These are phyloP conservation scores for Lasioglossum oenotherae DNA, from an alignment of 2,888 invertebrate species.

Conservation along the genomic window DNA sequence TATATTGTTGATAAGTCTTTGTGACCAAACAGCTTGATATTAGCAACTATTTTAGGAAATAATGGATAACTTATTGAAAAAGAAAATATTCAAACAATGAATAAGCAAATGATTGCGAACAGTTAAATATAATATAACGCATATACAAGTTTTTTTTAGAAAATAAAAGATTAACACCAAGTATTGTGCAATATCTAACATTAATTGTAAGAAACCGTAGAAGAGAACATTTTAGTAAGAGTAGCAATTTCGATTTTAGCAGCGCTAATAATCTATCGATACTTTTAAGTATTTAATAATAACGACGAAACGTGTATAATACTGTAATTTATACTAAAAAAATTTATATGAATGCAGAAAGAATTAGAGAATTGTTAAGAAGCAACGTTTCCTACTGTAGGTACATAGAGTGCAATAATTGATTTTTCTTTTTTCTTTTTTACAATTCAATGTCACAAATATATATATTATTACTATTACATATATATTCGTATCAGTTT, in stretches of 20 bases:
- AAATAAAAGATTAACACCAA: constrained; percentile 73
- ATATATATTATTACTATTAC: constrained; percentile 15
- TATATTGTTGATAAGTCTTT: constrained; percentile 66
- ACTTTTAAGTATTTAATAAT: constrained; percentile 59
- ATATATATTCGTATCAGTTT: constrained; percentile 33
- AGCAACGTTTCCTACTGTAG: constrained; percentile 41
- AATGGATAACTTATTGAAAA: constrained; percentile 43
- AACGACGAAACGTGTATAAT: constrained; percentile 56
- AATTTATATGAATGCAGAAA: constrained; percentile 62
- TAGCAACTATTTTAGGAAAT: constrained; percentile 52
- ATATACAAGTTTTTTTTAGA: constrained; percentile 60
- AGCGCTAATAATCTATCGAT: constrained; percentile 56
- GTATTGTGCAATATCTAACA: constrained; percentile 72
- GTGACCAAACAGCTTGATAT: constrained; percentile 67
- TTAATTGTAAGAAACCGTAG: constrained; percentile 53
- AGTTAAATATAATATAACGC: constrained; percentile 52
- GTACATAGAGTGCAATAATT: constrained; percentile 40
- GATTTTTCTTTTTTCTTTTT: constrained; percentile 27
- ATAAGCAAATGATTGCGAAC: constrained; percentile 26
- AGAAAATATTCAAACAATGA: constrained; percentile 40
- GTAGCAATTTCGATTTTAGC: constrained; percentile 63
- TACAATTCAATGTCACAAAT: constrained; percentile 31
- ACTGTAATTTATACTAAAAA: constrained; percentile 67
- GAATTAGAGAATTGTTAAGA: constrained; percentile 52
- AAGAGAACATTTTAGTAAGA: constrained; percentile 56